A percentile compares a stretch with the other conserved stretches of the same genome.
Conservation (phyloP, 2,113 vertebrate genomes). For the Chloropsis cyanopogon region DNA sequence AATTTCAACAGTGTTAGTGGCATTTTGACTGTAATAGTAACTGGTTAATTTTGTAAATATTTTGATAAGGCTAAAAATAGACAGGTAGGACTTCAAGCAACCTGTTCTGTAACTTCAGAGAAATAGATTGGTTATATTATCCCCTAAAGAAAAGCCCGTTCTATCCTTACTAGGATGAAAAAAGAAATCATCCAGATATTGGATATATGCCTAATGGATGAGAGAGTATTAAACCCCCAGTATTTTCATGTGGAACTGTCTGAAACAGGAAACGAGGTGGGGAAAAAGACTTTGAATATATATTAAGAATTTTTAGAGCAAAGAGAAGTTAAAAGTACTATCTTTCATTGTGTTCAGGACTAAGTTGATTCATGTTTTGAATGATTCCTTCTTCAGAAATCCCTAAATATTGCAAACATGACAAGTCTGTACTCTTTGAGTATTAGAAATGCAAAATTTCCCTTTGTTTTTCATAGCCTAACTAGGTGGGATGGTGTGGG, state of each 20-base stretch:
- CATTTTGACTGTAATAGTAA: not conserved
- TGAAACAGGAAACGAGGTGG: fast-evolving
- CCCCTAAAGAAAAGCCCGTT: not conserved
- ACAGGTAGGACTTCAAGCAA: not conserved
- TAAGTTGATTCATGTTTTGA: not conserved
- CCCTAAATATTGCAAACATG: not conserved
- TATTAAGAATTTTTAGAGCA: not conserved
- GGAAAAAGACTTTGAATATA: fast-evolving
- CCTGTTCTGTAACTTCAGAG: not conserved
- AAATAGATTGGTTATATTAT: not conserved
- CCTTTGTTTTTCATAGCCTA: not conserved
- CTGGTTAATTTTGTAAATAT: not conserved
- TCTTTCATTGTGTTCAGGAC: not conserved
- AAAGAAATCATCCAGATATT: not conserved
- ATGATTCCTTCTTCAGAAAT: not conserved
- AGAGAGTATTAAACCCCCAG: not conserved
- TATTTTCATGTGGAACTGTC: not conserved
- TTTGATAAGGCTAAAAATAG: not conserved
- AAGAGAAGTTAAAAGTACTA: not conserved
- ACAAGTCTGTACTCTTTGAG: not conserved
- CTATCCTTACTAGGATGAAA: not conserved
- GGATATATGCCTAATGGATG: not conserved
- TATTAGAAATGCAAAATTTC: not conserved
- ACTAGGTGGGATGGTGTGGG: not conserved
- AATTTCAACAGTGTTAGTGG: fast-evolving